phyloP scores from a whole-genome alignment of 2,113 vertebrate genomes.

The Delphinapterus leucas region DNA sequence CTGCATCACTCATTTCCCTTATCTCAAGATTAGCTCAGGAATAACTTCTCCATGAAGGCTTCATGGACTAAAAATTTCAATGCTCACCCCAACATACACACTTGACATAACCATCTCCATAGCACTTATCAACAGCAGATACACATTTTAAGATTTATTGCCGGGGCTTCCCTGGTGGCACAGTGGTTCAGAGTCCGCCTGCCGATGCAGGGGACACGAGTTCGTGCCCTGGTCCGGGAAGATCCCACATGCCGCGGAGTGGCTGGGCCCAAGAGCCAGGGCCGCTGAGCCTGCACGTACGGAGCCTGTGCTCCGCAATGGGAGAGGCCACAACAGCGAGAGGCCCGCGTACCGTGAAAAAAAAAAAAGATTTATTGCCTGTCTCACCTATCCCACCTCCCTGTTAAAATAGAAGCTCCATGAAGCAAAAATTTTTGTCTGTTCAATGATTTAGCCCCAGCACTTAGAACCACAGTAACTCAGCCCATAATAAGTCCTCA shows the following conservation, averaged over 20 bases:
- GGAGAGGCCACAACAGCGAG: too few relatives aligned
- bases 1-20: not conserved
- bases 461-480: not conserved
- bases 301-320: too few relatives aligned
- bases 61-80: not conserved
- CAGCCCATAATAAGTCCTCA: not conserved
- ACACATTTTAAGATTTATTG: not conserved
- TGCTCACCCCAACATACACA: not conserved
- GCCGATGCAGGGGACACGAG: too few relatives aligned
- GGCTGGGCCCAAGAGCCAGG: too few relatives aligned
- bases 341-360: too few relatives aligned
- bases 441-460: not conserved
- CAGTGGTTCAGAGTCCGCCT: too few relatives aligned
- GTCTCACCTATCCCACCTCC: not conserved
- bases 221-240: too few relatives aligned
- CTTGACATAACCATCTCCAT: not conserved
- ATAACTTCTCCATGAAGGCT: not conserved
- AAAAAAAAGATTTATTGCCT: not conserved
- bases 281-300: too few relatives aligned
- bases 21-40: not conserved
- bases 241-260: too few relatives aligned
- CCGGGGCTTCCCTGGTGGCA: too few relatives aligned
- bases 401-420: not conserved
- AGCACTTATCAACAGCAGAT: not conserved
- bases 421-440: not conserved